A percentile compares a stretch with the other conserved stretches of the same genome.
Evolutionary conservation across 2,113 vertebrate species (phyloP).

Genomic region (Scartelaos histophorus): DNA sequence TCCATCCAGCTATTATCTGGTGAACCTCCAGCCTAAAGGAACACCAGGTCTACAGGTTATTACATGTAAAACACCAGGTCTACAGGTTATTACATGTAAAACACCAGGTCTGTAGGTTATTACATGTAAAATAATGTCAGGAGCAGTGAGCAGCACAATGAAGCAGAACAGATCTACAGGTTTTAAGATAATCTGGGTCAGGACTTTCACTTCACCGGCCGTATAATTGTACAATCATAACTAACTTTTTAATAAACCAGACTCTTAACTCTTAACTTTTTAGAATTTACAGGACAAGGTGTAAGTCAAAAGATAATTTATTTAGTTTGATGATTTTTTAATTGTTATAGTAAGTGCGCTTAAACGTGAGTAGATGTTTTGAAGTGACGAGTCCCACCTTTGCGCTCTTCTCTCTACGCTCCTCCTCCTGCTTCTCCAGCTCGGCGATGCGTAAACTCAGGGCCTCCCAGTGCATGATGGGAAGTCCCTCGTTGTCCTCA

Average conservation of each 20-base stretch:
- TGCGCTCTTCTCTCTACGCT: constrained; percentile 67
- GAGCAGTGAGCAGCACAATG: no score
- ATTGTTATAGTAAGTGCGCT: background rate
- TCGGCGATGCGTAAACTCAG: constrained; percentile 78
- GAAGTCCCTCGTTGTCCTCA: constrained; percentile 73
- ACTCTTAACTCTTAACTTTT: no score
- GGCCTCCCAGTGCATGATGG: constrained; percentile 84
- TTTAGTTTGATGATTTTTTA: no score
- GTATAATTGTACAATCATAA: background rate
- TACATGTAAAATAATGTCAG: no score
- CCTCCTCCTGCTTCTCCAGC: constrained; percentile 79
- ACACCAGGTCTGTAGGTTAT: background rate
- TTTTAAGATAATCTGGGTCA: no score
- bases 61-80: background rate
- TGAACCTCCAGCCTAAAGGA: constrained; percentile 23
- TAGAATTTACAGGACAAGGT: no score
- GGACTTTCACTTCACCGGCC: no score
- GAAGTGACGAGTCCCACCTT: constrained; percentile 53
- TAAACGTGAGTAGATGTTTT: background rate
- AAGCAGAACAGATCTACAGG: no score
- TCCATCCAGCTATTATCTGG: constrained; percentile 48
- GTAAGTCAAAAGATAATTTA: no score
- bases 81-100: background rate
- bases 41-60: background rate
- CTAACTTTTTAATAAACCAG: background rate